Conservation (phyloP, 2,113 vertebrate genomes). For the Spheniscus mendiculus region DNA sequence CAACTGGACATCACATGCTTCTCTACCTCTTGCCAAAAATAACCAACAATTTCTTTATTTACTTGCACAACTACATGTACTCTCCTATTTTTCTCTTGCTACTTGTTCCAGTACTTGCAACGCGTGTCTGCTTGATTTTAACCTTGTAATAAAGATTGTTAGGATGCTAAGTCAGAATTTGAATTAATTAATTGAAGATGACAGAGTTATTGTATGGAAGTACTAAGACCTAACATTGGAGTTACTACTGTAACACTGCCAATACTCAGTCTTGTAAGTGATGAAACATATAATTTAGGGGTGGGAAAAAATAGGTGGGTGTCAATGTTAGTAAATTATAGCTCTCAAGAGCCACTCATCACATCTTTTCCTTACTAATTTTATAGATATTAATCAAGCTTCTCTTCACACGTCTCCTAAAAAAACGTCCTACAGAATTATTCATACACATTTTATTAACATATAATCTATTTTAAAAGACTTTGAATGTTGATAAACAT, state of each 20-base stretch:
- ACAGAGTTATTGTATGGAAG: background rate
- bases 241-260: background rate
- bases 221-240: background rate
- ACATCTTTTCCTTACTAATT: background rate
- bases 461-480: background rate
- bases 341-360: background rate
- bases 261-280: background rate
- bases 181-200: background rate
- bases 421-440: background rate
- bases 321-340: background rate
- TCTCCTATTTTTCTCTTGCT: conserved; percentile 18
- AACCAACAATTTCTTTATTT: conserved; percentile 43
- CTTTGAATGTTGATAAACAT: background rate
- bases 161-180: background rate
- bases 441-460: background rate
- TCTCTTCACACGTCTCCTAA: background rate
- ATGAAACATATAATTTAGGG: background rate
- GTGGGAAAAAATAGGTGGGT: background rate
- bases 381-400: conserved; percentile 13
- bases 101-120: background rate
- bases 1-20: background rate
- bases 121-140: background rate
- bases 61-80: conserved; percentile 18
- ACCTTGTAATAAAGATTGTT: background rate
- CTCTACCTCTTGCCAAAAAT: conserved; percentile 32